A percentile compares a stretch with the other conserved stretches of the same genome.
Evolutionary conservation across 2,888 invertebrate species (phyloP).

Genomic region (Agriopis aurantiaria): DNA sequence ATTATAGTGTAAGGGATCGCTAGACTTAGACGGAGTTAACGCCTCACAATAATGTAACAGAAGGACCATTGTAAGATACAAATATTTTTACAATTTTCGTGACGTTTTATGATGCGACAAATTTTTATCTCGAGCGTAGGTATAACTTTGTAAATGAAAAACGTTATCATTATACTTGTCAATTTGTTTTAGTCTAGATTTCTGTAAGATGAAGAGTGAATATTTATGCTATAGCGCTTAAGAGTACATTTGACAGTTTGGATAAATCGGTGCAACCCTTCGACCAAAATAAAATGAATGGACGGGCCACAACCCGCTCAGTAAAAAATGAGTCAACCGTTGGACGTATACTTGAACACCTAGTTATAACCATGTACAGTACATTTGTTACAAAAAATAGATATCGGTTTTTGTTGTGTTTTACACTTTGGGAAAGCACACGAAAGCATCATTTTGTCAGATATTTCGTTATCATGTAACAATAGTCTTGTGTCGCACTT

Average conservation of each 20-base stretch:
- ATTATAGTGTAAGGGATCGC: conserved; percentile 58
- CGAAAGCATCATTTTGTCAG: too few relatives aligned
- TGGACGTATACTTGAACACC: too few relatives aligned
- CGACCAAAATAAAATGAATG: too few relatives aligned
- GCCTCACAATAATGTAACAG: conserved; percentile 74
- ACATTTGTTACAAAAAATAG: too few relatives aligned
- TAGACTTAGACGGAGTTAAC: conserved; percentile 63
- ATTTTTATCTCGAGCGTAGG: conserved; percentile 67
- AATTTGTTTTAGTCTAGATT: conserved; percentile 74
- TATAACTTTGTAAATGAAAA: conserved; percentile 70
- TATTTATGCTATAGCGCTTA: conserved; percentile 64
- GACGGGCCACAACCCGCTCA: too few relatives aligned
- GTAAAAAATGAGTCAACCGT: too few relatives aligned
- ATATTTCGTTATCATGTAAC: too few relatives aligned
- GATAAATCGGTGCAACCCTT: conserved; percentile 48
- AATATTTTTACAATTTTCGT: conserved; percentile 79
- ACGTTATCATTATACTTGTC: conserved; percentile 70
- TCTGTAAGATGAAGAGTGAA: conserved; percentile 61
- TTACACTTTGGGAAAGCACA: too few relatives aligned
- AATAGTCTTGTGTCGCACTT: too few relatives aligned
- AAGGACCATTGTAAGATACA: conserved; percentile 80
- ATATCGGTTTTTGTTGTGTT: conserved; percentile 17
- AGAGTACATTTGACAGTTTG: conserved; percentile 51
- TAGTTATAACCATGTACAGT: too few relatives aligned
- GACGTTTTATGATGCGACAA: conserved; percentile 58